phyloP scores from a whole-genome alignment of 2,113 vertebrate genomes.

The Struthio camelus region DNA sequence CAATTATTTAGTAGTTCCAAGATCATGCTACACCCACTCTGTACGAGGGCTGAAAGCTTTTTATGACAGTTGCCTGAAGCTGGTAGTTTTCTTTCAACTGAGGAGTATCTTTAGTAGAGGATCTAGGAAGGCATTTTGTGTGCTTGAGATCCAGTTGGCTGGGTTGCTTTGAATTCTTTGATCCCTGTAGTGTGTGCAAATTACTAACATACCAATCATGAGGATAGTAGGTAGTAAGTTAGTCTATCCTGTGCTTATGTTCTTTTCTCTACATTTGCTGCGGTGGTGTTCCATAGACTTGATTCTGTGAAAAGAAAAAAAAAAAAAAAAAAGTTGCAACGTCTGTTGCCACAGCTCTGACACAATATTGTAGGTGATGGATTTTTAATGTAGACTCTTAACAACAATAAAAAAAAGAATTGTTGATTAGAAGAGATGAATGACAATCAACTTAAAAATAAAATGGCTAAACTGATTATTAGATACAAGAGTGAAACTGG shows the following conservation, averaged over 20 bases:
- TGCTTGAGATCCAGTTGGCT: background rate
- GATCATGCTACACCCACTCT: background rate
- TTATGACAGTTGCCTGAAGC: background rate
- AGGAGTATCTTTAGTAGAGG: background rate
- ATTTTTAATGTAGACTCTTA: background rate
- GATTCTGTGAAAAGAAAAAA: background rate
- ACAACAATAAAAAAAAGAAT: too few relatives aligned
- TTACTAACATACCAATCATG: background rate
- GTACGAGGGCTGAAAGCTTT: background rate
- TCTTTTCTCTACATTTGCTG: background rate
- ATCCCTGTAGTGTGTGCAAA: background rate
- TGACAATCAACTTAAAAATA: background rate
- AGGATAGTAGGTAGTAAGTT: background rate
- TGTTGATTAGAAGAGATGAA: background rate
- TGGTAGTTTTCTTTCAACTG: background rate
- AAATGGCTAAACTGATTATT: background rate
- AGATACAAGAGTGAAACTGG: background rate
- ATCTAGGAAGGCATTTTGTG: background rate
- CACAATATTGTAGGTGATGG: background rate
- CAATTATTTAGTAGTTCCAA: background rate
- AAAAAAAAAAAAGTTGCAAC: background rate
- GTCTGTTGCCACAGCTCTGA: background rate
- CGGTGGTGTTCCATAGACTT: background rate
- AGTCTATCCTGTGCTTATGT: background rate
- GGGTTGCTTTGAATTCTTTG: background rate